Evolutionary conservation across 2,888 invertebrate species (phyloP), one percentile per base, ranked within the genome.

Genomic region (Endotricha flammealis): DNA sequence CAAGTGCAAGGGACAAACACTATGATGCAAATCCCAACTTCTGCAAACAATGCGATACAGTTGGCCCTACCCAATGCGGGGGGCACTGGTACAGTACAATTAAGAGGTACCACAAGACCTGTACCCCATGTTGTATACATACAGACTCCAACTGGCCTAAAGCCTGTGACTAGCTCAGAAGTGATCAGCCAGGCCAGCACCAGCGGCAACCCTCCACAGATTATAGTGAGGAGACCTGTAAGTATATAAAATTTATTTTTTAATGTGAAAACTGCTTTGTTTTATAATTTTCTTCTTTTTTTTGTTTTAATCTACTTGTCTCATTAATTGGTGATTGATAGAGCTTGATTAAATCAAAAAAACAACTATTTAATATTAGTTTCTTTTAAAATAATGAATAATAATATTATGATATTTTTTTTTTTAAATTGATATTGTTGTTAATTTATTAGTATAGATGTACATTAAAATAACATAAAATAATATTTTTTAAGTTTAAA

Each of bases 101-200:
- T 85, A 35, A 54, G 87, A 35, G 76, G 78, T 12, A 44, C 73
- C 0, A 57, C 67, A 0, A 64, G 87, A 38, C 63, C 82, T 25
- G 72, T 89, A 46, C 76, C 90, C n/a, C 90, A 89, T 50, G 77
- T 90, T 46, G 88, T 90, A 23, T 90, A 90, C 53, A 89, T 90
- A 37, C 90, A 90, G 62, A 87, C 88, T 12, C 86, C 88, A 0
- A 75, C 82, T 9, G 88, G 88, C 14, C 53, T 88, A 48, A 87
- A 87, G 48, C 78, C 85, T 4, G 81, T 86, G 28, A 69, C 80
- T 2, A 83, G 80, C 42, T 76, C 82, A 2, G 87, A 87, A 24
- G 78, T 86, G 22, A 83, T 83, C 46, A 82, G 74, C 43, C 85
- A 85, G 62, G 81, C 81, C 44, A 83, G 81, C 56, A 79, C 82